phyloP scores from a whole-genome alignment of 1,140 invertebrate species.

The Trichonephila inaurata region DNA sequence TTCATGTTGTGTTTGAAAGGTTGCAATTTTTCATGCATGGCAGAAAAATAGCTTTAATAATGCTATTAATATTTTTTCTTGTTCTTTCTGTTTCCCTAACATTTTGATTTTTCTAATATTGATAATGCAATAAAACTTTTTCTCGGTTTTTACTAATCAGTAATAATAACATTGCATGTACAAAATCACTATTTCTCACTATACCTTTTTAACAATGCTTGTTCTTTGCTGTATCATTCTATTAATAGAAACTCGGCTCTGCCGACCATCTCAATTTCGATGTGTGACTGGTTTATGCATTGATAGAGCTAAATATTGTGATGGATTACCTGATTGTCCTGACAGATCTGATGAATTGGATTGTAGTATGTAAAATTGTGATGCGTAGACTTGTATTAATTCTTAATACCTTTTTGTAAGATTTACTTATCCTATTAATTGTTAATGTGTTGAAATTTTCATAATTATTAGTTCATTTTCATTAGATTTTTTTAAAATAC shows the following conservation, averaged over 20 bases:
- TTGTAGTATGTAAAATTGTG: conserved; percentile 78
- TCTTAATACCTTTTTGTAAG: no score
- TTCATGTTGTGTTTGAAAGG: no score
- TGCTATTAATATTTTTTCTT: no score
- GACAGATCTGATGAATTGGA: conserved; percentile 79
- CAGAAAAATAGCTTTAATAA: no score
- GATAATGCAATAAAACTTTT: neutral
- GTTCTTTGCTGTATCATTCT: conserved; percentile 28
- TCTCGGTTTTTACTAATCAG: neutral
- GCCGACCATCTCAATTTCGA: conserved; percentile 77
- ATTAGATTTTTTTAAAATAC: no score
- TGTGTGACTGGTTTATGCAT: conserved; percentile 78
- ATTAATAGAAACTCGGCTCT: conserved; percentile 76
- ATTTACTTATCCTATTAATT: no score
- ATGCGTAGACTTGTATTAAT: neutral
- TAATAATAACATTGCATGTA: conserved; percentile 6
- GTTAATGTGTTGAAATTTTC: no score
- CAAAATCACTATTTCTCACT: neutral
- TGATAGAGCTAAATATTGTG: conserved; percentile 77
- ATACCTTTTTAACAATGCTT: conserved; percentile 7
- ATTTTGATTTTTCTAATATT: neutral
- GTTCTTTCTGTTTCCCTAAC: no score
- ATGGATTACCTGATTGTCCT: conserved; percentile 78
- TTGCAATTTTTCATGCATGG: no score
- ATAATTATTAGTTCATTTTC: no score